Conservation (phyloP, 2,113 vertebrate species). For the Varanus komodoensis region DNA sequence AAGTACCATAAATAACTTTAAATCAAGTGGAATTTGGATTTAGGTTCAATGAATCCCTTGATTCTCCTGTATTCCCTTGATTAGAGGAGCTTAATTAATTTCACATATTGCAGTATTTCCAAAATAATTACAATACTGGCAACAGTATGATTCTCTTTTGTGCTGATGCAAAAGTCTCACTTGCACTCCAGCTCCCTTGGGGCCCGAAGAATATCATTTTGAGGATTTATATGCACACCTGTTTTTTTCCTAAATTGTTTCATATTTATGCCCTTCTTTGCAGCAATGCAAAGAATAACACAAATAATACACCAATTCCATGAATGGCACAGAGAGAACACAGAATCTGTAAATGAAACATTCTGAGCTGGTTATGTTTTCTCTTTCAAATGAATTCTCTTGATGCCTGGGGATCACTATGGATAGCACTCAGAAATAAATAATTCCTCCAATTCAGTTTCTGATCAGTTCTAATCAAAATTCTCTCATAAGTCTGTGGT, state of each 20-base stretch:
- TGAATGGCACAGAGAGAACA: accelerated
- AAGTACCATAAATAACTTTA: background rate
- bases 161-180: background rate
- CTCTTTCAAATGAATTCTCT: background rate
- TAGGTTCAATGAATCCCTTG: background rate
- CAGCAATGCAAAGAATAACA: background rate
- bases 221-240: background rate
- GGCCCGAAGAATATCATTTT: background rate
- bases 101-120: background rate
- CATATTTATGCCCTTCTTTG: background rate
- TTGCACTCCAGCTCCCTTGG: background rate
- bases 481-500: background rate
- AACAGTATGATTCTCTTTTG: background rate
- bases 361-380: background rate
- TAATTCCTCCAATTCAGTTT: background rate
- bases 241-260: too few relatives aligned
- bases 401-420: background rate
- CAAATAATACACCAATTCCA: background rate
- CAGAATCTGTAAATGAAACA: background rate
- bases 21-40: background rate
- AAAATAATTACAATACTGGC: background rate
- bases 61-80: background rate
- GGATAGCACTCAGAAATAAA: conserved; percentile 11
- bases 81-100: background rate
- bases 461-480: background rate